Percentiles rank a stretch among this genome's conserved stretches.
phyloP scores from a whole-genome alignment of 1,140 invertebrate genomes.

The Aplysia californica region DNA sequence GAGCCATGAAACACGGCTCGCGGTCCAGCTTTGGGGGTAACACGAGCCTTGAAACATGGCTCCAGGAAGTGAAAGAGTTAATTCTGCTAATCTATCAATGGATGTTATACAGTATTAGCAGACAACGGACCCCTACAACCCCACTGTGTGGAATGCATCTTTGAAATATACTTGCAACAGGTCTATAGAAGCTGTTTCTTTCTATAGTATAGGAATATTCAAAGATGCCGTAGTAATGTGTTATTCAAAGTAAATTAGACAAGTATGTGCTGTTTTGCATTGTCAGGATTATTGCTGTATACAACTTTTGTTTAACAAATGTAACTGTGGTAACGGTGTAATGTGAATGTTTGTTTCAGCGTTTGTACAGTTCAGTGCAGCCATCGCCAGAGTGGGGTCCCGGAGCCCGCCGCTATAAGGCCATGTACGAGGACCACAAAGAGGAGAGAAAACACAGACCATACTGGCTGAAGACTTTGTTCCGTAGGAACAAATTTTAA shows the following conservation, averaged over 20 bases:
- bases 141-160: too few relatives aligned
- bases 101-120: too few relatives aligned
- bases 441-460: not conserved
- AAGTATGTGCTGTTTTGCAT: not conserved
- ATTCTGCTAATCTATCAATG: too few relatives aligned
- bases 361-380: conserved; percentile 20
- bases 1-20: too few relatives aligned
- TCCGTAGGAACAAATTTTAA: not conserved
- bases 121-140: too few relatives aligned
- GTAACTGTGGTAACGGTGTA: too few relatives aligned
- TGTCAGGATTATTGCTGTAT: not conserved
- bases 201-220: not conserved
- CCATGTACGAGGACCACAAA: conserved; percentile 1
- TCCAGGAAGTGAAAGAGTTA: too few relatives aligned
- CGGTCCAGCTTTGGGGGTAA: too few relatives aligned
- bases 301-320: not conserved
- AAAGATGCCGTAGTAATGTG: not conserved
- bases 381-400: conserved; percentile 38
- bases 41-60: too few relatives aligned
- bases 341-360: conserved; percentile 25
- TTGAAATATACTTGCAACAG: too few relatives aligned
- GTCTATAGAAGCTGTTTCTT: not conserved
- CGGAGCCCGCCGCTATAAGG: conserved; percentile 13
- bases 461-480: not conserved
- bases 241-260: not conserved